Percentiles rank a stretch among this genome's conserved stretches.
These are phyloP conservation scores for Tachyglossus aculeatus DNA, from an alignment of 2,797 vertebrate species.

Conservation along the genomic window DNA sequence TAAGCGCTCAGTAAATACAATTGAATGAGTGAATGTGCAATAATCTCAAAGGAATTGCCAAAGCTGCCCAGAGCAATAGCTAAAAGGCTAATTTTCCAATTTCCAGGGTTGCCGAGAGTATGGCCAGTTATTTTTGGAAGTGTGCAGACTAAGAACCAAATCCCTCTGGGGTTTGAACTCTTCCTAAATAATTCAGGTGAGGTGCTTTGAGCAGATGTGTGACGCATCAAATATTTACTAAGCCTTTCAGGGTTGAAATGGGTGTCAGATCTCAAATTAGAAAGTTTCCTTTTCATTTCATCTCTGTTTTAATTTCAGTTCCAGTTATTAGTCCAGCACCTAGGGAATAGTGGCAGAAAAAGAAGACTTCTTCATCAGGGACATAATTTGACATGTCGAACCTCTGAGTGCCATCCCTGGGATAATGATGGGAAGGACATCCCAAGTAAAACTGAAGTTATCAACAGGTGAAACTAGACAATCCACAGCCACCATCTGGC, in stretches of 20 bases:
- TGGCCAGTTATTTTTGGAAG: not conserved
- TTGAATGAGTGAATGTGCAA: too few relatives aligned
- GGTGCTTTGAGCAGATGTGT: slow-evolving; percentile 28
- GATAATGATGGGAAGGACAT: not conserved
- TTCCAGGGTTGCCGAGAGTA: not conserved
- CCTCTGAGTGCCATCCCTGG: not conserved
- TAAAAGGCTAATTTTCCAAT: too few relatives aligned
- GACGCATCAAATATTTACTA: slow-evolving; percentile 63
- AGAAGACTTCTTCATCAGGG: not conserved
- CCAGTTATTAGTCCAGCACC: slow-evolving; percentile 38
- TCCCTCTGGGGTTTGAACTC: slow-evolving; percentile 32
- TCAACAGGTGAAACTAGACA: too few relatives aligned
- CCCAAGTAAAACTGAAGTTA: too few relatives aligned
- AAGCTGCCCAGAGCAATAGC: too few relatives aligned
- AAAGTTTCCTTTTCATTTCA: slow-evolving; percentile 51
- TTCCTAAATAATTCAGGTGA: slow-evolving; percentile 57
- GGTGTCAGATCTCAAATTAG: slow-evolving; percentile 54
- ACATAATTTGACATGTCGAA: not conserved
- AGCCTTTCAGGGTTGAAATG: slow-evolving; percentile 45
- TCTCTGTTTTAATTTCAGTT: slow-evolving; percentile 27
- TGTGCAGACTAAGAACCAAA: slow-evolving; percentile 13
- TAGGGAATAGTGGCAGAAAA: slow-evolving; percentile 32
- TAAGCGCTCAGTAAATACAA: too few relatives aligned
- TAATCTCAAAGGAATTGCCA: too few relatives aligned
- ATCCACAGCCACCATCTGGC: too few relatives aligned